Evolutionary conservation across 2,797 vertebrate species (phyloP).

Genomic region (Sebastes goodei): DNA sequence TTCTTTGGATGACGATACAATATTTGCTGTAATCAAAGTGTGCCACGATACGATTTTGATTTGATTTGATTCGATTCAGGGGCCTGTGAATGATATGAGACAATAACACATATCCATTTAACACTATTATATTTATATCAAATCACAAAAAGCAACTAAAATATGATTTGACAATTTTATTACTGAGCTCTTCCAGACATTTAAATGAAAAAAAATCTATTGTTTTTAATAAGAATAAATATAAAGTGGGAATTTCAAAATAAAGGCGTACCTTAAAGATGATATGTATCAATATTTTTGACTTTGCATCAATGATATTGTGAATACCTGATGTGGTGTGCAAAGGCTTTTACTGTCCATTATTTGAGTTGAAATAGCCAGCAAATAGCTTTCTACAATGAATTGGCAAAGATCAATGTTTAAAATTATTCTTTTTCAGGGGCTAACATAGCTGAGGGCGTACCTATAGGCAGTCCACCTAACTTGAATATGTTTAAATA

Average conservation of each 20-base stretch:
- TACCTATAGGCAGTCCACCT: neutral
- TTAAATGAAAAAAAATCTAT: neutral
- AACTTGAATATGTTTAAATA: neutral
- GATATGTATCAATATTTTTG: too few relatives aligned
- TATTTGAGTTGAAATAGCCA: neutral
- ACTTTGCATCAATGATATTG: neutral
- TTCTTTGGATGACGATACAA: neutral
- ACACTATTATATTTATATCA: neutral
- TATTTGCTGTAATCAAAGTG: neutral
- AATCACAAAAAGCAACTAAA: neutral
- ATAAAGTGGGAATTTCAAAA: neutral
- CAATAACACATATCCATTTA: neutral
- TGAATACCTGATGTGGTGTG: neutral
- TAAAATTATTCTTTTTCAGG: neutral
- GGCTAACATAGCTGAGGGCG: neutral
- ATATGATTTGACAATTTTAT: neutral
- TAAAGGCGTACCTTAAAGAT: neutral
- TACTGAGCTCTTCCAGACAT: neutral
- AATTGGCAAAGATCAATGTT: neutral
- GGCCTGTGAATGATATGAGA: neutral
- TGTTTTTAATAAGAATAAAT: too few relatives aligned
- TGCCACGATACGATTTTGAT: neutral
- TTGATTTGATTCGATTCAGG: neutral
- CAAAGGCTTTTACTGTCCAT: neutral
- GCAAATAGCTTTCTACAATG: neutral